phyloP scores from a whole-genome alignment of 2,888 invertebrate genomes.

The Drosophila melanosoma region DNA sequence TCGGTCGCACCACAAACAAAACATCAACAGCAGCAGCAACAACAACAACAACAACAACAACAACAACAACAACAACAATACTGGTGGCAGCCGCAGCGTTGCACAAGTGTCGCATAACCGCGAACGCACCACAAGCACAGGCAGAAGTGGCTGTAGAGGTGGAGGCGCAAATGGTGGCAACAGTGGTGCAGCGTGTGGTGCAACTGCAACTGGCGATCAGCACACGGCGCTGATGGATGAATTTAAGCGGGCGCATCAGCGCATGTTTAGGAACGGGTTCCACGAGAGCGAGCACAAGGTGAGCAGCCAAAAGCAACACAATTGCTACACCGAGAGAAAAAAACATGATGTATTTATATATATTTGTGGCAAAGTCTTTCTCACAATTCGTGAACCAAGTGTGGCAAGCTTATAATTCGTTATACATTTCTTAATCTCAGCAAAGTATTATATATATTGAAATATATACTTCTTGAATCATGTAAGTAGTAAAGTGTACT shows the following conservation, averaged over 20 bases:
- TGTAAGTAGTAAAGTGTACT: neutral
- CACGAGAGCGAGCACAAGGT: constrained; percentile 83
- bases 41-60: constrained; percentile 36
- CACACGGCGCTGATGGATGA: constrained; percentile 94
- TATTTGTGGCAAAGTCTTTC: neutral
- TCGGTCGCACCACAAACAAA: constrained; percentile 40
- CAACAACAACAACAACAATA: constrained; percentile 29
- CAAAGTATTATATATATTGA: neutral
- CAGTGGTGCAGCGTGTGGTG: constrained; percentile 1
- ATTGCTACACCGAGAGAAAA: neutral
- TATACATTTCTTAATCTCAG: neutral
- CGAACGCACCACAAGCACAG: constrained; percentile 86
- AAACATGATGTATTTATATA: neutral
- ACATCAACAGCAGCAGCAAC: constrained; percentile 35
- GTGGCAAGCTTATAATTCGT: neutral
- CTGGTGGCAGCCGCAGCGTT: constrained; percentile 37
- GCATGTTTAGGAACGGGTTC: constrained; percentile 90
- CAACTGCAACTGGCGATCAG: constrained; percentile 85
- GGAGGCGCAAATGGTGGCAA: constrained; percentile 81
- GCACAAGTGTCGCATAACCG: constrained; percentile 75
- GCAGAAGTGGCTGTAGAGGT: constrained; percentile 84
- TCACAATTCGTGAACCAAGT: neutral
- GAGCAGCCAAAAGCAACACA: constrained; percentile 51
- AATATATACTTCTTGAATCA: neutral
- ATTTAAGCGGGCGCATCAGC: constrained; percentile 94